These are phyloP conservation scores for Bugula neritina DNA, from an alignment of 2,888 invertebrate species.

Conservation along the genomic window DNA sequence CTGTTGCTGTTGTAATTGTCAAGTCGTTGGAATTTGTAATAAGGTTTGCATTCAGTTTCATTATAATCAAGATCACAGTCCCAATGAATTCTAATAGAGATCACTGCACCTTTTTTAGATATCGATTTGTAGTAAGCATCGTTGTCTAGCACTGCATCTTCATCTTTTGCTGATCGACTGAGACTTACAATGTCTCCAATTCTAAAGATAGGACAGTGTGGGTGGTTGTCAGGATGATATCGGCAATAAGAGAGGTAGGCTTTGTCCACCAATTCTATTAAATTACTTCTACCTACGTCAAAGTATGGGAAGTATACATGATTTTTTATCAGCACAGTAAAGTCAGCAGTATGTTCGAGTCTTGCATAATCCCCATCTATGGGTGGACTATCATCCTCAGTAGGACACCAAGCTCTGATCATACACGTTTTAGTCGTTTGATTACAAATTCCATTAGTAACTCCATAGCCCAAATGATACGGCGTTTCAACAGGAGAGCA, in stretches of 20 bases:
- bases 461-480: not conserved
- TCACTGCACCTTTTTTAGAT: constrained; percentile 5
- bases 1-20: not conserved
- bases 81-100: constrained; percentile 25
- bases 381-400: constrained; percentile 7
- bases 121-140: not conserved
- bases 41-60: constrained; percentile 25
- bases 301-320: constrained; percentile 41
- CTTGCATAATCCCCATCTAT: not conserved
- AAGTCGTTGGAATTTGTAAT: constrained; percentile 25
- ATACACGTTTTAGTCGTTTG: not conserved
- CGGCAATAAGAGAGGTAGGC: constrained; percentile 38
- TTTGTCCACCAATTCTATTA: constrained; percentile 39
- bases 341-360: constrained; percentile 31
- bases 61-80: constrained; percentile 27
- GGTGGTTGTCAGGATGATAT: constrained; percentile 40
- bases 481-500: constrained; percentile 17
- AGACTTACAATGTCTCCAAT: constrained; percentile 40
- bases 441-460: constrained; percentile 12
- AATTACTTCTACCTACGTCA: constrained; percentile 40
- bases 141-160: not conserved
- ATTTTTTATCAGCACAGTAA: constrained; percentile 45
- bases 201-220: constrained; percentile 50
- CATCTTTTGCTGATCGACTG: not conserved
- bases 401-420: constrained; percentile 24